Evolutionary conservation across 2,797 vertebrate species (phyloP), one percentile per base, ranked within the genome.

Genomic region (Coreius guichenoti): DNA sequence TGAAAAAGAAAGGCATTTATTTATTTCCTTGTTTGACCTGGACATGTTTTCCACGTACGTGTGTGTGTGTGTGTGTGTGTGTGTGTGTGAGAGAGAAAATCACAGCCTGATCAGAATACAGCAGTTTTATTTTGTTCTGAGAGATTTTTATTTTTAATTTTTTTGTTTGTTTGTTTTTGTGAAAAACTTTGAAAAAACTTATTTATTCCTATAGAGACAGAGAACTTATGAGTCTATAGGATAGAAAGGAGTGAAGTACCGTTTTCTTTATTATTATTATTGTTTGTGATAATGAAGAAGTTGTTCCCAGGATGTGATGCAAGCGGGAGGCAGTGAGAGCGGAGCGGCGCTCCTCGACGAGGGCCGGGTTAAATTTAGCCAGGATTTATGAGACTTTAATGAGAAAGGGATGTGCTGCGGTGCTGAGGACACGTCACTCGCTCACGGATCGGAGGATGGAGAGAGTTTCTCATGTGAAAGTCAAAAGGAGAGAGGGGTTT

Each of bases 371-470:
- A 98, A 98, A 97, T 98, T 97, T 98, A 98, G 97, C 95, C 95
- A 95, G 96, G 97, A 97, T 98, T 97, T 96, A 97, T 97, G 95
- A 96, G 96, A 92, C 94, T 96, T 97, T 98, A 98, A 98, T 97
- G 97, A 97, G 97, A 96, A 97, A 97, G 96, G 96, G 97, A 98
- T 98, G 98, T 97, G 96, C 95, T 96, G 95, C 95, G 96, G 96
- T 92, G 94, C 91, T 92, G 93, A 90, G 92, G 91, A 87, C 84
- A 16, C 51, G 54, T 79, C 80, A 80, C 80, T 72, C 56, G 75
- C 76, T 86, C 70, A 12, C 7, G 7, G n/a, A 76, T 21, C 68
- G 61, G 67, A 67, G 65, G 82, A 72, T 80, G 81, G 87, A 83
- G 58, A 79, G 86, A 96, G 95, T 96, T 97, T 97, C 96, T 97